Evolutionary conservation across 2,113 vertebrate genomes (phyloP).

Genomic region (Dasypus novemcinctus): DNA sequence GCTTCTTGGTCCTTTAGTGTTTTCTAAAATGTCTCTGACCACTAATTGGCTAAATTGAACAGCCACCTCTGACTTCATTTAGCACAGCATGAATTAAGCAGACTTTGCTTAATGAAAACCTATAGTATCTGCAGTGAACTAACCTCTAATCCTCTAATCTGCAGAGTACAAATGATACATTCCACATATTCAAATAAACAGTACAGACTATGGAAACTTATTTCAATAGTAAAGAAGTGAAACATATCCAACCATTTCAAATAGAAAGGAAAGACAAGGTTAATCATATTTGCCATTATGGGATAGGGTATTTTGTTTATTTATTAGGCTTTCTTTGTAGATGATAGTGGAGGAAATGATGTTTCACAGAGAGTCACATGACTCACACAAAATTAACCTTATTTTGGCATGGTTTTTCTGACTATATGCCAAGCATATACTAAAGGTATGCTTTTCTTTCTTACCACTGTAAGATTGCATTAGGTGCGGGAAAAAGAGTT

Average conservation of each 20-base stretch:
- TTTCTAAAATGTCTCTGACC: slow-evolving; percentile 35
- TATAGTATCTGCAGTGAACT: not conserved
- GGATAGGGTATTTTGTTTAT: not conserved
- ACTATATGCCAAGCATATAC: not conserved
- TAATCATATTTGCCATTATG: not conserved
- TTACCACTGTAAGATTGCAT: not conserved
- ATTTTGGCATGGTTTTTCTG: slow-evolving; percentile 14
- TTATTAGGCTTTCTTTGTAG: not conserved
- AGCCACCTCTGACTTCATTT: slow-evolving; percentile 1
- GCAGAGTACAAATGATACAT: not conserved
- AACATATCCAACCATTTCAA: not conserved
- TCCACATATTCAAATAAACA: not conserved
- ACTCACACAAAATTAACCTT: slow-evolving; percentile 38
- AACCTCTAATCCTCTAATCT: not conserved
- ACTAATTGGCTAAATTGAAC: slow-evolving; percentile 45
- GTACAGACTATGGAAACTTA: not conserved
- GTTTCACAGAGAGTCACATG: slow-evolving; percentile 7
- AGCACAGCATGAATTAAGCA: slow-evolving; percentile 51
- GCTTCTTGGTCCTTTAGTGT: not conserved
- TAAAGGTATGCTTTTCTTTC: not conserved
- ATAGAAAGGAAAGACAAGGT: not conserved
- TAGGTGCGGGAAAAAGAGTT: too few species aligned
- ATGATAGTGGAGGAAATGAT: not conserved
- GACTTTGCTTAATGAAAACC: slow-evolving; percentile 40
- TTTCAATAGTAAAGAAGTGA: not conserved